phyloP scores from a whole-genome alignment of 2,113 vertebrate genomes.

The Cyprinodon tularosa region DNA sequence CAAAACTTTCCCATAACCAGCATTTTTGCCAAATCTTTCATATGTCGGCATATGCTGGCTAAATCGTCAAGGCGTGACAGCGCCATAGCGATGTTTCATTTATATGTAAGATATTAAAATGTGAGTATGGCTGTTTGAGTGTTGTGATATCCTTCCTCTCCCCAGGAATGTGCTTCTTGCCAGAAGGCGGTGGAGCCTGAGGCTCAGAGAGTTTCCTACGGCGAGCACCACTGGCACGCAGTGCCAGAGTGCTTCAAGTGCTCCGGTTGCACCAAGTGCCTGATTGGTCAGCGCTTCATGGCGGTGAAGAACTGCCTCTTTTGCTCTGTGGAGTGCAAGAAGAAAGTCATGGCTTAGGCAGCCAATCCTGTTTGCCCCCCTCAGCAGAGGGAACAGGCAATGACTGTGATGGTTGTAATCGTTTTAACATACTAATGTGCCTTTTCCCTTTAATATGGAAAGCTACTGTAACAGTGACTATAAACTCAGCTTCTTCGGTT shows the following conservation, averaged over 20 bases:
- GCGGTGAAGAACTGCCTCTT: conserved; percentile 88
- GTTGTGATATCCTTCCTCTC: conserved; percentile 2
- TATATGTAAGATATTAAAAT: not conserved
- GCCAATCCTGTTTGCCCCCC: not conserved
- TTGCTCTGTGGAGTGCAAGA: conserved; percentile 96
- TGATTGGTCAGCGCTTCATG: conserved; percentile 95
- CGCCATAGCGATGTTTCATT: not conserved
- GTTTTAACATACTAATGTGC: not conserved
- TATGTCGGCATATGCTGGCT: too few species aligned
- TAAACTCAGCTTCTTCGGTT: not conserved
- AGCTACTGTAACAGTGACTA: not conserved
- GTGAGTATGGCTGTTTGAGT: not conserved
- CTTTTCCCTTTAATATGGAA: not conserved
- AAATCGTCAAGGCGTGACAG: too few species aligned
- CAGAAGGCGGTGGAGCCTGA: conserved; percentile 90
- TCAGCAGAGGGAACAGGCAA: conserved; percentile 16
- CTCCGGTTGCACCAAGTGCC: conserved; percentile 91
- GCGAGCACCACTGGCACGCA: conserved; percentile 92
- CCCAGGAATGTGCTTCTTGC: conserved; percentile 88
- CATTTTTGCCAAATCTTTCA: not conserved
- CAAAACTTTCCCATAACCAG: too few species aligned
- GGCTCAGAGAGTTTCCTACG: conserved; percentile 92
- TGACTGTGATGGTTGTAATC: not conserved
- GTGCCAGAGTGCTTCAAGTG: conserved; percentile 89
- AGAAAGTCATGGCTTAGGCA: conserved; percentile 78